Evolutionary conservation across 2,797 vertebrate genomes (phyloP), one percentile per base, ranked within the genome.

Genomic region (Acomys russatus): DNA sequence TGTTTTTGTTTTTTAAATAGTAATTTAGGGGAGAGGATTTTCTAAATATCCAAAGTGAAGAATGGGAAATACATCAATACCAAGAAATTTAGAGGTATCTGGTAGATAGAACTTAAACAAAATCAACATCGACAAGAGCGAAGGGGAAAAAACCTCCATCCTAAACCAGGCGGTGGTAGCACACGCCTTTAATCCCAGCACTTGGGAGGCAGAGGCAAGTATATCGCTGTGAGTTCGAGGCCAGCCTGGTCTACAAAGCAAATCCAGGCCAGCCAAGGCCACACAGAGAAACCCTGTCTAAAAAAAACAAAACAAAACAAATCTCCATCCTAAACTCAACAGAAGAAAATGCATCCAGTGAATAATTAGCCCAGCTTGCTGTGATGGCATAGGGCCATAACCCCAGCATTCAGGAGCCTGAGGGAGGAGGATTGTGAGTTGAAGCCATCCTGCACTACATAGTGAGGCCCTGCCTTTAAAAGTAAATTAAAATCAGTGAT

Each of bases 41-140:
- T 74, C 78, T 94, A 94, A 96, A 92, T 38, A 33, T 78, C 6
- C 89, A 25, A 14, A 38, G 91, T 94, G n/a, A n/a, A n/a, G n/a
- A n/a, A n/a, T n/a, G n/a, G 30, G 78, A 87, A 44, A 44, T 44
- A 5, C 18, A 73, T 18, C n/a, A n/a, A 28, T 79, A 33, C 59
- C 44, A 88, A 78, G 87, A 95, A 92, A 59, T 23, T 77, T 33
- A 94, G 30, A 94, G 92, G 49, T 95, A 96, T 22, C 88, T 84
- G 30, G 70, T 8, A 90, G 30, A 80, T 8, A 83, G 35, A 94
- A 83, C 12, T 91, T 84, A 93, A 89, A 90, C 86, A 56, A 92
- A 94, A 94, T 76, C 49, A 85, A 77, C 44, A 84, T 66, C 38
- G 70, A 51, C 25, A 82, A 94, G 30, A 80, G 23, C 73, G 14